Conservation (phyloP, 2,113 vertebrate species). For the Bothrops jararaca region DNA sequence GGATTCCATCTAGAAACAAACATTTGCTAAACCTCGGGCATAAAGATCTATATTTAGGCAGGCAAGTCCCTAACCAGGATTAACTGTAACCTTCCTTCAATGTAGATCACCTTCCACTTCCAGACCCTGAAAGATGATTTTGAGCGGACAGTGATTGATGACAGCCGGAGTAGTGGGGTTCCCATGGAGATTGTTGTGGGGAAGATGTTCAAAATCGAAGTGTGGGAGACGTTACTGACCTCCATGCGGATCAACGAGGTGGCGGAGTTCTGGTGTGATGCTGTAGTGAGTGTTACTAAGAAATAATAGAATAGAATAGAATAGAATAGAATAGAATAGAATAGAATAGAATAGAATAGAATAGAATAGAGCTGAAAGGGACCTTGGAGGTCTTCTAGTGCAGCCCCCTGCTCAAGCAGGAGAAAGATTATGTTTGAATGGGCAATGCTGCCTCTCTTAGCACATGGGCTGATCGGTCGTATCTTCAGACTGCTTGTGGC, state of each 20-base stretch:
- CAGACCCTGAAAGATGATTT: conserved; percentile 83
- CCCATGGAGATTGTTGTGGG: conserved; percentile 84
- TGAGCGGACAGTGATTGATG: conserved; percentile 80
- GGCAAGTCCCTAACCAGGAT: fast-evolving
- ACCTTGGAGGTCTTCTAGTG: too few species aligned
- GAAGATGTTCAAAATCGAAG: conserved; percentile 89
- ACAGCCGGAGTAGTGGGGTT: conserved; percentile 74
- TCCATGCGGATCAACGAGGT: conserved; percentile 86
- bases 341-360: too few species aligned
- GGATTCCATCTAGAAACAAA: not conserved
- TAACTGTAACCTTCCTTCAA: not conserved
- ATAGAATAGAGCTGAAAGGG: too few species aligned
- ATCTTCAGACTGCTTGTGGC: not conserved
- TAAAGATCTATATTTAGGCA: not conserved
- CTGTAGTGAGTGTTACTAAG: conserved; percentile 70
- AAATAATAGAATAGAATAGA: too few species aligned
- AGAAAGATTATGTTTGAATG: not conserved
- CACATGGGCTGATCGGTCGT: too few species aligned
- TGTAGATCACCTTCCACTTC: conserved; percentile 85
- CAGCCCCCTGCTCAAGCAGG: too few species aligned
- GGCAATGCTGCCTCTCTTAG: not conserved
- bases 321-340: too few species aligned
- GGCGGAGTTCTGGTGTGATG: conserved; percentile 86
- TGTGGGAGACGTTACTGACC: conserved; percentile 81
- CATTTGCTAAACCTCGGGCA: fast-evolving